Evolutionary conservation across 2,888 invertebrate genomes (phyloP), one percentile per base, ranked within the genome.

Genomic region (Stramonita haemastoma): DNA sequence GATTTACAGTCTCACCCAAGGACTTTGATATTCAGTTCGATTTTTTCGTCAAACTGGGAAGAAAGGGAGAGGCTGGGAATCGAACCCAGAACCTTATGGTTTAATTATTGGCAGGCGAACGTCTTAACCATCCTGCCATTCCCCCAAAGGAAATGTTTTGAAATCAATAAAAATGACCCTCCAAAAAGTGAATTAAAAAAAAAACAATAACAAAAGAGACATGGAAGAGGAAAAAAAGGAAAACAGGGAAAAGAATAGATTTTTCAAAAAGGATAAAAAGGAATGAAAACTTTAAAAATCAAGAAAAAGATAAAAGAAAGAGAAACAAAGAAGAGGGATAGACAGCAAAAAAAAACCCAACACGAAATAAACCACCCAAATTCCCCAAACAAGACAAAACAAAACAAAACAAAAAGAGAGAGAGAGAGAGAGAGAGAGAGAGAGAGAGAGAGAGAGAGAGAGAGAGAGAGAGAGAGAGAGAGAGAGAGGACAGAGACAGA

Each of bases 341-440:
- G n/a, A n/a, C n/a, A n/a, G n/a, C n/a, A n/a, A n/a, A n/a, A n/a
- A n/a, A n/a, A n/a, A n/a, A n/a, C n/a, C n/a, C n/a, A n/a, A n/a
- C n/a, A n/a, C n/a, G n/a, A n/a, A n/a, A n/a, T n/a, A n/a, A n/a
- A n/a, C n/a, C n/a, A n/a, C n/a, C n/a, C n/a, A n/a, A n/a, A n/a
- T n/a, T 8, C 46, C 46, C 46, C 46, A 46, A 46, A 46, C 46
- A 8, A 46, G 46, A 6, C 19, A n/a, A 79, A 32, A 79, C n/a
- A 79, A 32, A 19, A 26, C 13, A 32, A 26, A n/a, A 26, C 79
- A 79, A 32, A n/a, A n/a, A n/a, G n/a, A n/a, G n/a, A n/a, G n/a
- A 73, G 73, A 73, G 26, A 73, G 73, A 73, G 73, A 73, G 26
- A 73, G 73, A 73, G 26, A 73, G 73, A 73, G 26, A 73, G 73